Evolutionary conservation across 2,888 invertebrate genomes (phyloP).

Genomic region (Macrosoma leucophasiata): DNA sequence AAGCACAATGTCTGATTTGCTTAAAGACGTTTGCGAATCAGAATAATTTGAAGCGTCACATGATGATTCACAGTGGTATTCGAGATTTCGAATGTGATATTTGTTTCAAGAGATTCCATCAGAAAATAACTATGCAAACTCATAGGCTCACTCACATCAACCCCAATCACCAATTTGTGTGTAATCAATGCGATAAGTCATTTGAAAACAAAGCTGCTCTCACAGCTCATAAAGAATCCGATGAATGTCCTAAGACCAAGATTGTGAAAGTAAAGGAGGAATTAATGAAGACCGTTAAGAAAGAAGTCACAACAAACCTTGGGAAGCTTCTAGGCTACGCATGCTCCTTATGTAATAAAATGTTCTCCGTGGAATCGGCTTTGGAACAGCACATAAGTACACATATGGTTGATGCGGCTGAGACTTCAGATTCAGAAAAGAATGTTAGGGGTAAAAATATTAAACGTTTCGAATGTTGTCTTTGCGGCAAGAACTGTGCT

Average conservation of each 20-base stretch:
- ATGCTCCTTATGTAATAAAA: constrained; percentile 64
- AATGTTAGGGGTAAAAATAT: constrained; percentile 38
- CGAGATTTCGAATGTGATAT: constrained; percentile 67
- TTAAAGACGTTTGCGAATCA: constrained; percentile 67
- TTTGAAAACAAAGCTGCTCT: constrained; percentile 46
- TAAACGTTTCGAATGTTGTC: constrained; percentile 58
- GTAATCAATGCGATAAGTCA: constrained; percentile 50
- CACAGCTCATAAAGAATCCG: constrained; percentile 42
- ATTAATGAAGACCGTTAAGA: constrained; percentile 61
- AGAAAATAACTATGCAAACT: constrained; percentile 70
- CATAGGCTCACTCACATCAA: constrained; percentile 61
- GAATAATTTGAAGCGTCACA: constrained; percentile 67
- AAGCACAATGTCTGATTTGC: constrained; percentile 58
- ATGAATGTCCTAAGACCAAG: constrained; percentile 47
- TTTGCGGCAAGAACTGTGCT: constrained; percentile 63
- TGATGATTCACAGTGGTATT: constrained; percentile 65
- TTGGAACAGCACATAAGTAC: constrained; percentile 57
- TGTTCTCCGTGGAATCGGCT: constrained; percentile 63
- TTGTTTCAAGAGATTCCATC: constrained; percentile 62
- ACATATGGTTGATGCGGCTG: constrained; percentile 52
- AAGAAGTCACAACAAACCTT: constrained; percentile 54
- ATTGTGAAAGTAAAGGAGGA: constrained; percentile 52
- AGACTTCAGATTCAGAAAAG: constrained; percentile 50
- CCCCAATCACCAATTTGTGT: constrained; percentile 47
- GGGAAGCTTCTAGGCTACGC: constrained; percentile 62